Evolutionary conservation across 1,140 invertebrate species (phyloP).

Genomic region (roundworm (Caenorhabditis elegans)): WBcel235 BX284606.5:16142501-16143000

Average conservation of each 20-base stretch:
- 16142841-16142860: not conserved
- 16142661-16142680: not conserved
- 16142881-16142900: not conserved
- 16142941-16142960: not conserved
- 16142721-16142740: not conserved
- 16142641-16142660: not conserved
- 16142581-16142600: not conserved
- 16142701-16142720: not conserved
- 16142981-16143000: not conserved
- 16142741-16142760: not conserved
- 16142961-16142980: not conserved
- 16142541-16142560: slow-evolving; percentile 11
- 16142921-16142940: not conserved
- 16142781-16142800: not conserved
- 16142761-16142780: not conserved
- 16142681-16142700: not conserved
- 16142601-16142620: not conserved
- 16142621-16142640: not conserved
- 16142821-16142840: not conserved
- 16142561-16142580: not conserved
- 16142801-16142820: slow-evolving; percentile 1
- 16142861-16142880: not conserved
- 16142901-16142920: not conserved
- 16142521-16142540: not conserved
- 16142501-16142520: not conserved